These are phyloP conservation scores for Sturnira hondurensis DNA, from an alignment of 2,113 vertebrate genomes.

Conservation along the genomic window DNA sequence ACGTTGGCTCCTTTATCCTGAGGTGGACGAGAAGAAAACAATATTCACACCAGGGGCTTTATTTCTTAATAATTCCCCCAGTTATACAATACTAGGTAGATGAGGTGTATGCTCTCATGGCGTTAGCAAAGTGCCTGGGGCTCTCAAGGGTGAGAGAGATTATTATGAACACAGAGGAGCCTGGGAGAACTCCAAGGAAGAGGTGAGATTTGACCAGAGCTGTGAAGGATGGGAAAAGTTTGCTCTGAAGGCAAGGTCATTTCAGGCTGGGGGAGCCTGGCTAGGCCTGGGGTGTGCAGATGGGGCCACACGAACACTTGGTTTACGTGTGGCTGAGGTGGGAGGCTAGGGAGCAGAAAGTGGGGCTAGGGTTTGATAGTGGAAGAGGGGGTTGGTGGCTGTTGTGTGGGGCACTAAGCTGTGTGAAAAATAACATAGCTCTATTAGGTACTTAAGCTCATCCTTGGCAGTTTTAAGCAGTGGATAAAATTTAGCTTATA, in stretches of 20 bases:
- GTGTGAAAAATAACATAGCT: neutral
- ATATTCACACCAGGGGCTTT: neutral
- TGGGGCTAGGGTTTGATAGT: too few species aligned
- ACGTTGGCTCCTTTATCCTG: neutral
- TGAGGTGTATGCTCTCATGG: neutral
- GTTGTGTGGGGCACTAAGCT: neutral
- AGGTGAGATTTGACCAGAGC: neutral
- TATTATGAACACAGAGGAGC: neutral
- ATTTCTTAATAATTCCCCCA: neutral
- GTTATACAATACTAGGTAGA: neutral
- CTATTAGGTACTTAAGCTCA: neutral
- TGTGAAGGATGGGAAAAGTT: neutral
- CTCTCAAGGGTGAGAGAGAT: neutral
- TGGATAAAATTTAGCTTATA: constrained; percentile 38
- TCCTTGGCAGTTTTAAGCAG: constrained; percentile 28
- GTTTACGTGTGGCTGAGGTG: neutral
- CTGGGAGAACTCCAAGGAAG: neutral
- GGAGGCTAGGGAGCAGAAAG: neutral
- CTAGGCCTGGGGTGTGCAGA: neutral
- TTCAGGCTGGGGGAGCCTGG: neutral
- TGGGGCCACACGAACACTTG: neutral
- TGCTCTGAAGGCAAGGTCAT: neutral
- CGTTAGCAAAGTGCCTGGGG: neutral
- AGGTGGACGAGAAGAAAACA: neutral
- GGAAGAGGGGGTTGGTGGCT: neutral